Evolutionary conservation across 2,888 invertebrate genomes (phyloP).

Genomic region (Glomeris marginata): DNA sequence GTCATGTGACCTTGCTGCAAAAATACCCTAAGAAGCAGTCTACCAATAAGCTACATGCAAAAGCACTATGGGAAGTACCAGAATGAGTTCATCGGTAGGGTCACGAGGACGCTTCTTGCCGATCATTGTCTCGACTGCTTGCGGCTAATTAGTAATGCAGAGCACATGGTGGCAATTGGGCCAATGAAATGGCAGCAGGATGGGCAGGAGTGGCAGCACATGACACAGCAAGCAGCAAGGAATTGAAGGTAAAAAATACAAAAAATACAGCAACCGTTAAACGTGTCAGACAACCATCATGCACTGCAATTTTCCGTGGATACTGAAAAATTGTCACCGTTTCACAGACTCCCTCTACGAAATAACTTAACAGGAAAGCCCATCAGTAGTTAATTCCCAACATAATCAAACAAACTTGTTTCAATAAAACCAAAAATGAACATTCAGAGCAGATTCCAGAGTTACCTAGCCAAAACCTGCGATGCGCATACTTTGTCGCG

Average conservation of each 20-base stretch:
- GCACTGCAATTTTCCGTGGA: constrained; percentile 4
- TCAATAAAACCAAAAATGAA: too few relatives aligned
- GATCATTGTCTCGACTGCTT: constrained; percentile 45
- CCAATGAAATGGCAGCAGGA: constrained; percentile 28
- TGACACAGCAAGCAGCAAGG: constrained; percentile 35
- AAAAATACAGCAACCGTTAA: constrained; percentile 17
- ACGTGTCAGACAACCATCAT: constrained; percentile 10
- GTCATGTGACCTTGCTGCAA: constrained; percentile 30
- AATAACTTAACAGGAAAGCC: too few relatives aligned
- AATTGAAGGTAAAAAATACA: constrained; percentile 30
- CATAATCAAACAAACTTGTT: too few relatives aligned
- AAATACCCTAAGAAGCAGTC: constrained; percentile 21
- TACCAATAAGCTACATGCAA: constrained; percentile 30
- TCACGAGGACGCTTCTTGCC: constrained; percentile 91
- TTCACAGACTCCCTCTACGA: too few relatives aligned
- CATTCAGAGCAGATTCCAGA: too few relatives aligned
- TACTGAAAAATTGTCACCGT: not conserved
- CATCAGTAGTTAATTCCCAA: too few relatives aligned
- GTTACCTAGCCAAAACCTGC: too few relatives aligned
- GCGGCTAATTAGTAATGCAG: constrained; percentile 32
- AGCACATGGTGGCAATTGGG: constrained; percentile 28
- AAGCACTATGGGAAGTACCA: constrained; percentile 53
- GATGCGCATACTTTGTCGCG: too few relatives aligned
- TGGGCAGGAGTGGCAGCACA: constrained; percentile 33
- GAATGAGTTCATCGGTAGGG: constrained; percentile 74